A percentile compares a stretch with the other conserved stretches of the same genome.
Conservation (phyloP, 2,888 invertebrate genomes). For the Nemotelus nigrinus region DNA sequence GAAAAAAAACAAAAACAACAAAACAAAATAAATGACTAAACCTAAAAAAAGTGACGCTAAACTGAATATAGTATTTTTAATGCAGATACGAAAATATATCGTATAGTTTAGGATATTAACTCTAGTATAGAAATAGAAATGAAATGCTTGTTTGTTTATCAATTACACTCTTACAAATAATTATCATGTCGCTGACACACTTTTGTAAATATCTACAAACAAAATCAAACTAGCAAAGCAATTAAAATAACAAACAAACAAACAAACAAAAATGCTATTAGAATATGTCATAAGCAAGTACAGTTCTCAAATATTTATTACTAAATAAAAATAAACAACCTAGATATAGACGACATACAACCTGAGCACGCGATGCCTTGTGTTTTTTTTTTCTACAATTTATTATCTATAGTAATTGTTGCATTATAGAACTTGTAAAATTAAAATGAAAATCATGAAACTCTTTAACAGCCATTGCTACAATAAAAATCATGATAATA, state of each 20-base stretch:
- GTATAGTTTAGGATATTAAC: no score
- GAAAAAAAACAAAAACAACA: conserved; percentile 19
- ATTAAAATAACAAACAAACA: not conserved
- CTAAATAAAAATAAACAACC: not conserved
- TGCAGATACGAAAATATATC: no score
- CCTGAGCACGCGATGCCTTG: conserved; percentile 43
- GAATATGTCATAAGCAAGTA: not conserved
- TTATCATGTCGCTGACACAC: not conserved
- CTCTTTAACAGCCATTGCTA: no score
- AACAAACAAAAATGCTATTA: conserved; percentile 3
- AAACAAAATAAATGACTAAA: conserved; percentile 7
- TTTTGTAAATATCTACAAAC: not conserved
- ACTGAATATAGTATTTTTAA: conserved; percentile 19
- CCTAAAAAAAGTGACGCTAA: conserved; percentile 24
- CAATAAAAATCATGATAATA: no score
- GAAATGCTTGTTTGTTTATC: no score
- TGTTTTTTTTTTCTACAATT: not conserved
- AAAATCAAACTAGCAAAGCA: not conserved
- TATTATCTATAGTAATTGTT: no score
- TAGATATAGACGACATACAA: not conserved
- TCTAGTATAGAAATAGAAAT: no score
- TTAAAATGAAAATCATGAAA: no score
- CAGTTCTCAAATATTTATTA: conserved; percentile 31
- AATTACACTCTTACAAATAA: no score
- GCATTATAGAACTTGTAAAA: no score